Conservation (phyloP, 1,140 invertebrate species). For the Sycophaga agraensis region DNA sequence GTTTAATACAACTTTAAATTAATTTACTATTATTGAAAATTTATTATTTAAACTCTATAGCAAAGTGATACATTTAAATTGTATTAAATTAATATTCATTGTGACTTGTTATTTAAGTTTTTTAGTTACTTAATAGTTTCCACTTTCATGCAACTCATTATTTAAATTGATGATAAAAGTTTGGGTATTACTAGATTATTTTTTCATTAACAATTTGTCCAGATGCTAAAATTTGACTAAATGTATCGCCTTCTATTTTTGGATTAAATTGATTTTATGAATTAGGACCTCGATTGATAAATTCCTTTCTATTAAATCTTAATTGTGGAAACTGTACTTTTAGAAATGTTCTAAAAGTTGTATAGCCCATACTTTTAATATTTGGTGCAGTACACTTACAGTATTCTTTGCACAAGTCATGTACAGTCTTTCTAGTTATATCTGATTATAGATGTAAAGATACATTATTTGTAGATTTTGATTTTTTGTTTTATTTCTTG, state of each 20-base stretch:
- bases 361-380: conserved; percentile 76
- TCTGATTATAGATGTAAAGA: conserved; percentile 68
- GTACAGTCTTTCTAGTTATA: conserved; percentile 70
- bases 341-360: conserved; percentile 77
- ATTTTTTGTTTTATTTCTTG: conserved; percentile 57
- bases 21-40: too few relatives aligned
- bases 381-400: conserved; percentile 66
- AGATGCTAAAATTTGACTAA: not conserved
- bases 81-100: too few relatives aligned
- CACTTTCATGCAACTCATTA: conserved; percentile 35
- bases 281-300: conserved; percentile 43
- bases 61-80: too few relatives aligned
- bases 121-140: conserved; percentile 41
- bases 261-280: not conserved
- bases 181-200: conserved; percentile 34
- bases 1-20: too few relatives aligned
- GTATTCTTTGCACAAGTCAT: conserved; percentile 73
- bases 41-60: too few relatives aligned
- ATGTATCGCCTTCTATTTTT: too few relatives aligned
- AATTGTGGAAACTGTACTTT: conserved; percentile 79
- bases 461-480: conserved; percentile 53
- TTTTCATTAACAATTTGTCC: conserved; percentile 31
- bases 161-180: conserved; percentile 42
- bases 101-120: conserved; percentile 39
- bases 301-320: conserved; percentile 71